Percentiles rank a stretch among this genome's conserved stretches.
Evolutionary conservation across 2,113 vertebrate species (phyloP).

Genomic region (Myotis brandtii): DNA sequence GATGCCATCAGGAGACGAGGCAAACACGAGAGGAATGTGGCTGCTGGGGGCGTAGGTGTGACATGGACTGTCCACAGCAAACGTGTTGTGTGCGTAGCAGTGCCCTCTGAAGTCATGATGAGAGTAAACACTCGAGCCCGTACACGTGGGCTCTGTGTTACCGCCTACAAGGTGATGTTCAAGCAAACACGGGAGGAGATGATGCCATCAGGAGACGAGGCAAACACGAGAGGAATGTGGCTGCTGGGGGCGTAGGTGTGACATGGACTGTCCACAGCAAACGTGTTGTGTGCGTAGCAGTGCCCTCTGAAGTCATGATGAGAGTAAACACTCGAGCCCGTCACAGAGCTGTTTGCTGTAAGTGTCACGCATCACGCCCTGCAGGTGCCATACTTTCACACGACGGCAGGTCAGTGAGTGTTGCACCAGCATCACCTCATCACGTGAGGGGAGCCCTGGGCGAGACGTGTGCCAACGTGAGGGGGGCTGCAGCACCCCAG

Average conservation of each 20-base stretch:
- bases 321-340: background rate
- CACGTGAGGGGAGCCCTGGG: background rate
- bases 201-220: background rate
- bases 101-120: background rate
- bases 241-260: background rate
- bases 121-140: background rate
- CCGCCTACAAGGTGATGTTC: background rate
- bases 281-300: background rate
- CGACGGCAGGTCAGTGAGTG: background rate
- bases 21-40: background rate
- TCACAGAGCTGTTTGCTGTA: background rate
- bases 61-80: background rate
- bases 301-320: background rate
- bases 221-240: background rate
- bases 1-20: background rate
- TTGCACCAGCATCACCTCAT: background rate
- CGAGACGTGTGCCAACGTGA: background rate
- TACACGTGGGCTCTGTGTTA: background rate
- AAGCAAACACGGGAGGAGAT: background rate
- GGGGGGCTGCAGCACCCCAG: too few relatives aligned
- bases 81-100: background rate
- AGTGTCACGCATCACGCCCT: background rate
- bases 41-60: background rate
- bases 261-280: background rate
- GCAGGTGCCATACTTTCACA: background rate